Percentiles rank a stretch among this genome's conserved stretches.
phyloP scores from a whole-genome alignment of 1,140 invertebrate species.

The Popillia japonica region DNA sequence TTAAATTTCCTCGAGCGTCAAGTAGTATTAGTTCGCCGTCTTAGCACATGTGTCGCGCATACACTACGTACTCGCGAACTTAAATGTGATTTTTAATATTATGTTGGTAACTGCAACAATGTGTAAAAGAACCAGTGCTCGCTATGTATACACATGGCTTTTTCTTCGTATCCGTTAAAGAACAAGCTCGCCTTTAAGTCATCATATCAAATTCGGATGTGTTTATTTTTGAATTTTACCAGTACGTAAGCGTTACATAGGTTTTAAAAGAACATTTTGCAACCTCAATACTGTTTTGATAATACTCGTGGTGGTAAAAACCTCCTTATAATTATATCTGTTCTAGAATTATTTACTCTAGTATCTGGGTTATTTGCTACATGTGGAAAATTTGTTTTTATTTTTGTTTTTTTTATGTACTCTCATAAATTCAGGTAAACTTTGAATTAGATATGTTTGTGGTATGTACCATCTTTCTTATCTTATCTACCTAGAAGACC shows the following conservation, averaged over 20 bases:
- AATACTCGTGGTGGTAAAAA: background rate
- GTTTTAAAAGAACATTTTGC: background rate
- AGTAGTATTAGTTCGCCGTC: slow-evolving; percentile 8
- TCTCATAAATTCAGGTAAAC: too few relatives aligned
- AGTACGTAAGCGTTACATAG: background rate
- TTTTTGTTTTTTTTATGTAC: too few relatives aligned
- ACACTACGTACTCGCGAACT: slow-evolving; percentile 34
- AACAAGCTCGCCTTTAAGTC: background rate
- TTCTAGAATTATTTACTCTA: too few relatives aligned
- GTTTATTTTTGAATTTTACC: background rate
- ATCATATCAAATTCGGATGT: slow-evolving; percentile 1
- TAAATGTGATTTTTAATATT: slow-evolving; percentile 11
- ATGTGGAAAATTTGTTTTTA: too few relatives aligned
- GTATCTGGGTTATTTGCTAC: too few relatives aligned
- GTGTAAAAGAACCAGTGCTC: background rate
- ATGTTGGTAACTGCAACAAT: background rate
- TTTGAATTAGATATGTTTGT: too few relatives aligned
- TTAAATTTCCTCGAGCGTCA: slow-evolving; percentile 20
- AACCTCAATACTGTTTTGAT: background rate
- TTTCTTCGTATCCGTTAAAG: background rate
- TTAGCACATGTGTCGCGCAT: slow-evolving; percentile 26
- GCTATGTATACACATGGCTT: background rate
- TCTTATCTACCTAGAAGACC: too few relatives aligned
- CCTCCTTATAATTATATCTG: too few relatives aligned
- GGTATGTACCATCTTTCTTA: too few relatives aligned